Evolutionary conservation across 2,888 invertebrate genomes (phyloP), one percentile per base, ranked within the genome.

Genomic region (Deladenus siricidicola): DNA sequence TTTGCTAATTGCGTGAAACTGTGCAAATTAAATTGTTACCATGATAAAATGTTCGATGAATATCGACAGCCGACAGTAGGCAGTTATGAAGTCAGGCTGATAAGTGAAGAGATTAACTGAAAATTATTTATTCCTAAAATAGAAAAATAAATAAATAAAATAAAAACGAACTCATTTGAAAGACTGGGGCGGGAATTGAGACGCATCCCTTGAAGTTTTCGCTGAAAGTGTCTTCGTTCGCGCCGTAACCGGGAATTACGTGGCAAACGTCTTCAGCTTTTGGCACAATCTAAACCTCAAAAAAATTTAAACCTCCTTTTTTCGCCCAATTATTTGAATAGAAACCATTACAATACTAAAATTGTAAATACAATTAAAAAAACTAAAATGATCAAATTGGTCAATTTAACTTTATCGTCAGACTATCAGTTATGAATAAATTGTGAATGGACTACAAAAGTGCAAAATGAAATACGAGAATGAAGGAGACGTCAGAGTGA

Each of bases 101-200:
- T 96, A 98, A 1, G 94, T 92, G 76, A 87, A 88, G 65, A 94
- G 84, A 80, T 96, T 93, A 64, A 93, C 89, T 91, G 89, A 88
- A 84, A 90, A 45, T n/a, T 42, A 4, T 24, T 14, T 4, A 8
- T 17, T 4, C 54, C 4, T 14, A 14, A 23, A 54, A 14, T 19
- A 54, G 54, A 8, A 52, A 14, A 6, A 6, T 10, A 52, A 14
- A 52, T 53, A 23, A 19, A 4, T 53, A n/a, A 54, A 48, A 47
- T n/a, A 44, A 10, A 21, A 26, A 80, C 81, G 78, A 72, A 83
- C 83, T 80, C 78, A 83, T 82, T 78, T 84, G 84, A 74, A 84
- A 84, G 50, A 83, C 89, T 81, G 93, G 90, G 45, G 96, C 88
- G 0, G 94, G 93, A 58, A 96, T 83, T 64, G 90, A 88, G 48